These are phyloP conservation scores for Bothrops jararaca DNA, from an alignment of 2,113 vertebrate species.

Conservation along the genomic window DNA sequence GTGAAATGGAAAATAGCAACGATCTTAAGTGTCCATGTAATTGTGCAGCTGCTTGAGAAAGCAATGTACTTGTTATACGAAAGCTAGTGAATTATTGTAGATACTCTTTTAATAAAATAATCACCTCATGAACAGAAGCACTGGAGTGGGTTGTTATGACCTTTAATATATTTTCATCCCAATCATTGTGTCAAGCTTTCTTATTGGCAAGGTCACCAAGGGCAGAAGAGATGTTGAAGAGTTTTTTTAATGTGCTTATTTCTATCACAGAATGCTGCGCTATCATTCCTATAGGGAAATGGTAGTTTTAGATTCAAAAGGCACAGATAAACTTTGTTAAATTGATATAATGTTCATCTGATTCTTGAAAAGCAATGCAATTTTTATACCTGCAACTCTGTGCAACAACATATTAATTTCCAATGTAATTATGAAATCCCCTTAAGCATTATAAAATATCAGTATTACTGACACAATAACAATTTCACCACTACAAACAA, in stretches of 20 bases:
- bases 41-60: conserved; percentile 26
- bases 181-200: conserved; percentile 35
- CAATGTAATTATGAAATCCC: background rate
- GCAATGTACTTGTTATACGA: conserved; percentile 35
- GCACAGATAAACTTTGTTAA: background rate
- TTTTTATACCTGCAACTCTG: background rate
- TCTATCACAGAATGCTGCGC: background rate
- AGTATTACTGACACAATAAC: background rate
- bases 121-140: background rate
- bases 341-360: background rate
- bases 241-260: conserved; percentile 33
- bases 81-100: conserved; percentile 41
- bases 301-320: background rate
- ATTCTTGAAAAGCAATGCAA: background rate
- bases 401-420: background rate
- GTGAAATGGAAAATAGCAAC: conserved; percentile 14
- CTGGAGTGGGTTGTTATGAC: conserved; percentile 34
- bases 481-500: background rate
- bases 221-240: background rate
- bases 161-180: conserved; percentile 36
- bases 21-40: conserved; percentile 5
- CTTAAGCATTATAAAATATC: background rate
- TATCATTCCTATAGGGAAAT: background rate
- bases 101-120: conserved; percentile 49
- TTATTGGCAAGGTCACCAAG: conserved; percentile 31